These are phyloP conservation scores for Acromyrmex heyeri DNA, from an alignment of 1,140 invertebrate genomes.

Conservation along the genomic window DNA sequence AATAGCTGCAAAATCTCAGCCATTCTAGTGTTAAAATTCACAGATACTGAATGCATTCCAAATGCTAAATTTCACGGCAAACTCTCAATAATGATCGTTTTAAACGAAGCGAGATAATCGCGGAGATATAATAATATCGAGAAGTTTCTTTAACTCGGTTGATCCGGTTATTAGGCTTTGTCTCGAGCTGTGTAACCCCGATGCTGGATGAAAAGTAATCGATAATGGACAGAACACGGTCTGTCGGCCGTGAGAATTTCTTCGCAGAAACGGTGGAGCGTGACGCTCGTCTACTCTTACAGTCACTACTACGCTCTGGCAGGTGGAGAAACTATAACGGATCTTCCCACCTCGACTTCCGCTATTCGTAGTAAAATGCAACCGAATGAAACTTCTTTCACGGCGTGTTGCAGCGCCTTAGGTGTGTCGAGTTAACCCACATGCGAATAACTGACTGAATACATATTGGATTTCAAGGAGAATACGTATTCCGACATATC, in stretches of 20 bases:
- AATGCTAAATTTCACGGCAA: constrained; percentile 37
- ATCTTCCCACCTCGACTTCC: constrained; percentile 60
- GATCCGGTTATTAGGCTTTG: constrained; percentile 57
- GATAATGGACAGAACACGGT: constrained; percentile 60
- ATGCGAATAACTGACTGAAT: constrained; percentile 38
- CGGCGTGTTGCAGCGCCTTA: constrained; percentile 34
- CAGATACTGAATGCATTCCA: constrained; percentile 5
- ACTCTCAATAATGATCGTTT: background rate
- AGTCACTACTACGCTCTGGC: constrained; percentile 34
- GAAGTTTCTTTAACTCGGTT: constrained; percentile 37
- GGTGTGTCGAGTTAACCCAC: constrained; percentile 48
- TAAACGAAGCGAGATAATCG: constrained; percentile 1
- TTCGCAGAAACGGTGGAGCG: constrained; percentile 46
- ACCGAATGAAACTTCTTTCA: constrained; percentile 61
- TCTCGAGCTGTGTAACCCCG: constrained; percentile 35
- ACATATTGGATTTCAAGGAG: constrained; percentile 48
- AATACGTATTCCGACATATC: constrained; percentile 35
- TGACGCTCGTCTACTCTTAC: constrained; percentile 67
- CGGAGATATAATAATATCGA: constrained; percentile 24
- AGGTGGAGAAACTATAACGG: constrained; percentile 66
- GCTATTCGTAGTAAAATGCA: constrained; percentile 59
- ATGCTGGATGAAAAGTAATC: constrained; percentile 60
- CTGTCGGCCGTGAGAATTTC: constrained; percentile 64
- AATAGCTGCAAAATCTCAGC: background rate
- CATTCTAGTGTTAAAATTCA: background rate